phyloP scores from a whole-genome alignment of 2,113 vertebrate species.

The Crotalus horridus region DNA sequence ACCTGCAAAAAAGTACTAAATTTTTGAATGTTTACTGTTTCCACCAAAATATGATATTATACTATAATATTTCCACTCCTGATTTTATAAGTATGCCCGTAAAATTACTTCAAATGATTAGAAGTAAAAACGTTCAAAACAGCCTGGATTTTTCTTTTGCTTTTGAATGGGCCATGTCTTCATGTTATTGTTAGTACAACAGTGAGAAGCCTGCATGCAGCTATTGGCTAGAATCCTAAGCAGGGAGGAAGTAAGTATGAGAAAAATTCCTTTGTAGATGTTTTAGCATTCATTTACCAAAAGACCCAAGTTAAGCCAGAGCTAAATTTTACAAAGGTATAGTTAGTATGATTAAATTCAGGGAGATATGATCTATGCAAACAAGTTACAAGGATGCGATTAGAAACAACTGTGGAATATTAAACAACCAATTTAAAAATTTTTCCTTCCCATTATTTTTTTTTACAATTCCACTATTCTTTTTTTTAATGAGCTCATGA shows the following conservation, averaged over 20 bases:
- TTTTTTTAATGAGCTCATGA: neutral
- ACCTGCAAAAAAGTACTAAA: neutral
- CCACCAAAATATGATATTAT: neutral
- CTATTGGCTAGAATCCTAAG: neutral
- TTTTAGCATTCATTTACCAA: neutral
- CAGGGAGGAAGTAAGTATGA: neutral
- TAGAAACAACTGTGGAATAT: slow-evolving; percentile 5
- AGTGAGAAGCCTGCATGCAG: neutral
- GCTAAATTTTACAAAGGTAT: slow-evolving; percentile 24
- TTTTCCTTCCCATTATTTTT: neutral
- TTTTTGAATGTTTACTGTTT: neutral
- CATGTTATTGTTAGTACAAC: neutral
- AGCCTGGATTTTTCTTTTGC: neutral
- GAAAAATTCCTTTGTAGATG: neutral
- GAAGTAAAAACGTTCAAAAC: neutral
- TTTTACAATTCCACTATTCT: neutral
- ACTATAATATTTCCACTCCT: neutral
- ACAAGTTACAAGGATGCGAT: neutral
- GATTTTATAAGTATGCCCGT: neutral
- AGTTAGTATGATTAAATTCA: slow-evolving; percentile 36
- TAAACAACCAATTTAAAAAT: neutral
- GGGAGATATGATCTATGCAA: slow-evolving; percentile 13
- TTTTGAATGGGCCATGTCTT: neutral
- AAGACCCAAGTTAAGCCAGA: neutral
- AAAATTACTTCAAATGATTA: neutral